Base-by-base conservation (phyloP, 2,888 invertebrate genomes). In the Conistra vaccinii region DNA sequence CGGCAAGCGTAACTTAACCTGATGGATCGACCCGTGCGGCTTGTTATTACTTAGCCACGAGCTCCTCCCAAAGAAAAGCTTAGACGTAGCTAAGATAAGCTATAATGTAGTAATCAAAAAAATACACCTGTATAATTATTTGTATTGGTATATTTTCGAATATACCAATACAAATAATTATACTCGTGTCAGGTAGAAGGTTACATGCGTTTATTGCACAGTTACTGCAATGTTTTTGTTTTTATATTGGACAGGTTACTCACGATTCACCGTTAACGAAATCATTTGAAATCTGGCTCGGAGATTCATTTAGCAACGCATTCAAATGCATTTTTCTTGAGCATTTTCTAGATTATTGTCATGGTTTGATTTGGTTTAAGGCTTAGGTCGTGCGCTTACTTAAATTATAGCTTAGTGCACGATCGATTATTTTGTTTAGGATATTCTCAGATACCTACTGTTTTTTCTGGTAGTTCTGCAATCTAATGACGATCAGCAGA, bases 261-360 rank as follows among this genome's bases (percentile, higher is more conserved):
- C 79, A 75, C 75, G 69, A 75, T 71, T 70, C 68, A 83, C 71
- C 26, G 83, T 76, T 82, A 76, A 67, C 68, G 70, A 78, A 70
- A 65, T 74, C 48, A 61, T 72, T 69, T 69, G 60, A 60, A 83
- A 75, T 83, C 61, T 75, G 39, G 17, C 61, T 58, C 48, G 51
- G 69, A 76, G 71, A 83, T 80, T 62, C 29, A 72, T 79, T 80
- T 82, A 80, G 60, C 35, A 62, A 55, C 72, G 67, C 67, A 79
- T 48, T 67, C n/a, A 20, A 55, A 42, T 81, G 42, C 67, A 57
- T 42, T 76, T 20, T 53, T 76, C 42, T 65, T 66, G 48, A 48
- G 26, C 26, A 45, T 53, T 80, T 63, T 32, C 48, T 62, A 45
- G 74, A 66, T 73, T 55, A 20, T 48, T 73, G 55, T 73, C 53